Evolutionary conservation across 1,140 invertebrate species (phyloP), one percentile per base, ranked within the genome.

Genomic region (Berghia stephanieae): DNA sequence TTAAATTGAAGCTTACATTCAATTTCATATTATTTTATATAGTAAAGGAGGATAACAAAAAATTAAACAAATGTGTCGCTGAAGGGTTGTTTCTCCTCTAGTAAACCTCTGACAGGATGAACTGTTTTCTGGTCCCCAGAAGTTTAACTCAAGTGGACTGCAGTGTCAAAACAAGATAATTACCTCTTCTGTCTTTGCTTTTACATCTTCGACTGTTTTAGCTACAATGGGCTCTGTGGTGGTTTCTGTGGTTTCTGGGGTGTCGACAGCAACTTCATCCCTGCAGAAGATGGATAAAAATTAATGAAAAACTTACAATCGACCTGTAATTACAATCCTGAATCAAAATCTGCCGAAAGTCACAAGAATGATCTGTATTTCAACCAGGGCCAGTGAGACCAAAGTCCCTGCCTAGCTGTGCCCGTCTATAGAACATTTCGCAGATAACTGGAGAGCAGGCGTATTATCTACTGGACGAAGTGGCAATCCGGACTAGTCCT

Each of bases 131-230:
- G n/a, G n/a, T n/a, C n/a, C n/a, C n/a, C n/a, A n/a, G n/a, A n/a
- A n/a, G n/a, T n/a, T n/a, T n/a, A n/a, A n/a, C n/a, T n/a, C n/a
- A 16, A 10, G 24, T 16, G 24, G 31, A 16, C 6, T 16, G 8
- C 57, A 63, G 57, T 6, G 8, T 8, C 57, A 16, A 63, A 63
- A 8, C 10, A 8, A 63, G 8, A 63, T 72, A 44, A 66, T 75
- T 77, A 78, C 79, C 36, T 52, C 75, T 13, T 79, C 80, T 55
- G 68, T 76, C 63, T 79, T 60, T 49, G 72, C 80, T 66, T 79
- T 81, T 42, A 81, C 80, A 81, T 81, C 80, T 57, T 81, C 80
- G 18, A 81, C 80, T 24, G 80, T 79, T 75, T 81, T 81, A 49
- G 72, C 76, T 43, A 76, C 75, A 36, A 77, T 77, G 5, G 73